Conservation (phyloP, 1,140 invertebrate species). For the Apis cerana region DNA sequence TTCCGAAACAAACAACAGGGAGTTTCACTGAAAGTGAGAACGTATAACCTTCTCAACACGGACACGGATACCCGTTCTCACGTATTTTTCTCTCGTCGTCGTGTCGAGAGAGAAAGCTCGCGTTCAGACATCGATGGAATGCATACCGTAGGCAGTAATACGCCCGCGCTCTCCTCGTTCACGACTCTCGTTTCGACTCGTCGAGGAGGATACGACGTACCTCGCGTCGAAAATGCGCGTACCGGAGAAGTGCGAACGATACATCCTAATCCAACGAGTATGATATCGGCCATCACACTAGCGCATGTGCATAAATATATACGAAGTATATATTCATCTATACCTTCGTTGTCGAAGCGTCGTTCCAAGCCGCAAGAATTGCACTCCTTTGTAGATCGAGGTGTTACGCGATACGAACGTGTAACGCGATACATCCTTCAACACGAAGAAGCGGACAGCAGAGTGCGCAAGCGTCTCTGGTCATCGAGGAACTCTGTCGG, state of each 20-base stretch:
- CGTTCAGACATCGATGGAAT: constrained; percentile 53
- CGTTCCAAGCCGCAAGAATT: constrained; percentile 30
- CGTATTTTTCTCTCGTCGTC: constrained; percentile 56
- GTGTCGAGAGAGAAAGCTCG: constrained; percentile 50
- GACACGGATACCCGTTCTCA: constrained; percentile 52
- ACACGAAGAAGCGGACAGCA: constrained; percentile 41
- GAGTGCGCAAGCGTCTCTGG: neutral
- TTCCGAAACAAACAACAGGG: constrained; percentile 8
- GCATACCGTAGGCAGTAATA: constrained; percentile 44
- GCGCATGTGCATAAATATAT: neutral
- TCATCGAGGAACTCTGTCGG: constrained; percentile 56
- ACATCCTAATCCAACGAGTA: constrained; percentile 13
- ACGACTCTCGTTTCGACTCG: constrained; percentile 33
- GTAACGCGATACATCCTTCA: constrained; percentile 73
- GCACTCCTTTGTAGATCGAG: constrained; percentile 60
- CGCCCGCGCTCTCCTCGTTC: constrained; percentile 38
- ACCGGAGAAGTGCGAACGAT: constrained; percentile 20
- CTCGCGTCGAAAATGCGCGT: constrained; percentile 5
- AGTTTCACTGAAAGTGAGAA: constrained; percentile 59
- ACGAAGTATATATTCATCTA: neutral
- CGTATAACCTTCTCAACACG: neutral
- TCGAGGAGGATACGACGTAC: constrained; percentile 5
- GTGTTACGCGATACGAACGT: constrained; percentile 70
- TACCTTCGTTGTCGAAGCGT: neutral
- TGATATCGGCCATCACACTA: constrained; percentile 1